Evolutionary conservation across 2,797 vertebrate species (phyloP).

Genomic region (Babyrousa celebensis): DNA sequence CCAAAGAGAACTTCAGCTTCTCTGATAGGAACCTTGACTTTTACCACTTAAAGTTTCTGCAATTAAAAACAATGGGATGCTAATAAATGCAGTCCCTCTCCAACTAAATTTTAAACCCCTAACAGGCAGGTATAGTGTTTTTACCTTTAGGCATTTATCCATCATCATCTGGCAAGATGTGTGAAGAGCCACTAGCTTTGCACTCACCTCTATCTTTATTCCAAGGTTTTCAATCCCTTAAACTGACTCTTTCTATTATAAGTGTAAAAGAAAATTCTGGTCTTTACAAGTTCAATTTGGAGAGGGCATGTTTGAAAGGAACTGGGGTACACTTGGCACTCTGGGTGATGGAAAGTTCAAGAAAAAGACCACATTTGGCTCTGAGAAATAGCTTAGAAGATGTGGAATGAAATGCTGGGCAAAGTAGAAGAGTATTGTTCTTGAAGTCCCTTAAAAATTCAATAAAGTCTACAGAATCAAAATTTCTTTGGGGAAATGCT

Average conservation of each 20-base stretch:
- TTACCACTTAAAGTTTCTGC: slow-evolving; percentile 27
- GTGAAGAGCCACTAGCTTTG: neutral
- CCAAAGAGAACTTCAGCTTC: slow-evolving; percentile 45
- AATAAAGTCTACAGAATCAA: slow-evolving; percentile 15
- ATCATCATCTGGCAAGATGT: neutral
- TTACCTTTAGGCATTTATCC: neutral
- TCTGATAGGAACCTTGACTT: neutral
- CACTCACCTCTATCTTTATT: neutral
- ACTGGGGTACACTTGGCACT: neutral
- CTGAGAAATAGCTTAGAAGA: neutral
- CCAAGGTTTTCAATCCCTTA: neutral
- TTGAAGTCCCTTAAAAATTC: neutral
- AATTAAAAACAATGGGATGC: slow-evolving; percentile 36
- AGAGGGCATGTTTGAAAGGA: neutral
- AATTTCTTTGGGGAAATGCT: slow-evolving; percentile 28
- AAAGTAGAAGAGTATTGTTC: neutral
- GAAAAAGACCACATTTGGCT: neutral
- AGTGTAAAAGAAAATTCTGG: slow-evolving; percentile 1
- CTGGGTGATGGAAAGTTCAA: neutral
- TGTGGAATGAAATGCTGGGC: neutral
- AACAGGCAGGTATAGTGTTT: neutral
- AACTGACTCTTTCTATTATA: neutral
- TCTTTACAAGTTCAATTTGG: slow-evolving; percentile 13
- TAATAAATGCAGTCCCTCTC: neutral
- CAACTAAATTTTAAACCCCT: neutral